phyloP scores from a whole-genome alignment of 2,797 vertebrate genomes.

The Halcyon badia region DNA sequence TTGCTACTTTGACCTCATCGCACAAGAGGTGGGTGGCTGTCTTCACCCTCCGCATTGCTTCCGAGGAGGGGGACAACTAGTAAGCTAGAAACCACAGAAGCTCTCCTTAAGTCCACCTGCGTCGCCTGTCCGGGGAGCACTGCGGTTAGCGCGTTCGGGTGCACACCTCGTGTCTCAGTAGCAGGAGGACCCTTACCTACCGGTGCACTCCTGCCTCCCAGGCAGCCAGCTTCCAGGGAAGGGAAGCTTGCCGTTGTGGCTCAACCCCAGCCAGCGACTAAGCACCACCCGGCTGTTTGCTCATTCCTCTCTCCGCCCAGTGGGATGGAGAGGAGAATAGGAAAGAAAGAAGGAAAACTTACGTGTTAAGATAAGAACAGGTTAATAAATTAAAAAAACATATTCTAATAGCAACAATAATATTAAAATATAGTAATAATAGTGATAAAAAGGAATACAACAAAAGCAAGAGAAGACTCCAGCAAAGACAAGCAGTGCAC shows the following conservation, averaged over 20 bases:
- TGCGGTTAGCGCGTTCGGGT: neutral
- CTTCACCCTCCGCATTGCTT: neutral
- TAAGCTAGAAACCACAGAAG: neutral
- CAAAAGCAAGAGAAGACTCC: neutral
- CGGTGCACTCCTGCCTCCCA: neutral
- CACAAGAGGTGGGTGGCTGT: rapidly evolving
- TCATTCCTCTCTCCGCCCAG: too few species aligned
- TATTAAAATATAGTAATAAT: neutral
- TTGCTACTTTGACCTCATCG: neutral
- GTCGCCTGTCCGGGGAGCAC: neutral
- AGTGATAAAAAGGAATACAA: neutral
- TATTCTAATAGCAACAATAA: too few species aligned
- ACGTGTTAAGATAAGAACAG: neutral
- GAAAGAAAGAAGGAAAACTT: neutral
- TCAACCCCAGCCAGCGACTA: too few species aligned
- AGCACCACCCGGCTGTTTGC: too few species aligned
- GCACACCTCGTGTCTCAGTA: neutral
- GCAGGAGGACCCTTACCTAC: neutral
- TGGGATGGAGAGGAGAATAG: neutral
- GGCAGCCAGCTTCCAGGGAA: neutral
- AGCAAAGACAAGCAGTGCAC: neutral
- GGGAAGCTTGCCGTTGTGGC: neutral
- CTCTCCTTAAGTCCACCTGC: neutral
- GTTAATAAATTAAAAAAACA: neutral
- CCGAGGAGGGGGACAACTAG: neutral